Percentiles rank a stretch among this genome's conserved stretches.
phyloP scores from a whole-genome alignment of 1,140 invertebrate species.

The Drosophila melanica region DNA sequence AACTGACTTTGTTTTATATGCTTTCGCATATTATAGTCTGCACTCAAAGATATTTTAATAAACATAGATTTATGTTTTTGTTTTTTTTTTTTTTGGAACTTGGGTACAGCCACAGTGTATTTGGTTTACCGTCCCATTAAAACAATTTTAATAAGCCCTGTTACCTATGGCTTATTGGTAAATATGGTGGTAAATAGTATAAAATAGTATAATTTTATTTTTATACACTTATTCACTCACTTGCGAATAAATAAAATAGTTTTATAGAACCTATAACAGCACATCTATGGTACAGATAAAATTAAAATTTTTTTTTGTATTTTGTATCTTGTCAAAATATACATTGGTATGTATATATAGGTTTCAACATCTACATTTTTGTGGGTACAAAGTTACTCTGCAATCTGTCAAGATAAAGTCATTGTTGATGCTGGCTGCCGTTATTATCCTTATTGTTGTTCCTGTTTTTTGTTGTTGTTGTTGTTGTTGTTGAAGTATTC shows the following conservation, averaged over 20 bases:
- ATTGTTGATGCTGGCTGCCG: conserved; percentile 72
- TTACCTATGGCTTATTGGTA: no score
- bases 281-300: conserved; percentile 4
- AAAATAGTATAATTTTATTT: no score
- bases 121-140: no score
- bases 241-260: not conserved
- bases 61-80: no score
- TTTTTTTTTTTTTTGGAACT: no score
- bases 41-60: no score
- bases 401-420: conserved; percentile 80
- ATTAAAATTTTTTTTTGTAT: conserved; percentile 22
- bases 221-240: not conserved
- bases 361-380: not conserved
- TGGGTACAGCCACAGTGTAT: no score
- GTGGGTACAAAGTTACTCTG: conserved; percentile 36
- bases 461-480: conserved; percentile 37
- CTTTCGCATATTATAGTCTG: no score
- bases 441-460: conserved; percentile 76
- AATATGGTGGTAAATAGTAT: no score
- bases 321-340: conserved; percentile 40
- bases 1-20: no score
- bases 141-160: no score
- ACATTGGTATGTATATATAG: conserved; percentile 2
- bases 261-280: not conserved
- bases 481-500: conserved; percentile 62